Evolutionary conservation across 2,888 invertebrate genomes (phyloP), one percentile per base, ranked within the genome.

Genomic region (Brenthis ino): DNA sequence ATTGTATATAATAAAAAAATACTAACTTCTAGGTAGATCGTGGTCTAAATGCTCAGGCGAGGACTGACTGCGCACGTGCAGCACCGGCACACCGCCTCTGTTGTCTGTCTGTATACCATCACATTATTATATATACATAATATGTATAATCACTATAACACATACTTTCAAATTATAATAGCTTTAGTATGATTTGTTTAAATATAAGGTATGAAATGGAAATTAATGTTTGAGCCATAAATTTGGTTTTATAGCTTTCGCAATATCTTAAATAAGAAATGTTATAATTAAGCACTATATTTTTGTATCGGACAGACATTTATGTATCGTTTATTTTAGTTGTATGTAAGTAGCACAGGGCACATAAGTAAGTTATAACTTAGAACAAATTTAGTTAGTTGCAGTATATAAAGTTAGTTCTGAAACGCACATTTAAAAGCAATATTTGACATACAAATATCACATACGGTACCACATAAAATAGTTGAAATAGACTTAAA

Each of bases 41-140:
- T 87, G 85, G 58, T 93, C 91, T 65, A 93, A 64, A 72, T 93
- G 92, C 58, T 93, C 93, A 0, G 93, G 93, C 14, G 93, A 93
- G 0, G 93, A 93, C 61, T 91, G 84, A 75, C 93, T 93, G 74
- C 93, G 77, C 66, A 88, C 82, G 66, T 93, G 93, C 57, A 92
- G 76, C 1, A 89, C 85, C 0, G 91, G 91, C 69, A 87, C 83
- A 2, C 83, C 84, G 16, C 82, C 82, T 13, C 91, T 76, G 75
- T 84, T 87, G 79, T 91, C 91, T 72, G 80, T 91, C 90, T 91
- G 86, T 47, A 74, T 61, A 24, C 48, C 16, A 47, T 8, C 28
- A 64, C 33, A 50, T 13, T 33, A 28, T 14, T 50, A 51, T 47
- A 54, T 53, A n/a, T 48, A 4, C 6, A 43, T n/a, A 20, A 13